phyloP scores from a whole-genome alignment of 1,140 invertebrate species.

The Contarinia nasturtii region DNA sequence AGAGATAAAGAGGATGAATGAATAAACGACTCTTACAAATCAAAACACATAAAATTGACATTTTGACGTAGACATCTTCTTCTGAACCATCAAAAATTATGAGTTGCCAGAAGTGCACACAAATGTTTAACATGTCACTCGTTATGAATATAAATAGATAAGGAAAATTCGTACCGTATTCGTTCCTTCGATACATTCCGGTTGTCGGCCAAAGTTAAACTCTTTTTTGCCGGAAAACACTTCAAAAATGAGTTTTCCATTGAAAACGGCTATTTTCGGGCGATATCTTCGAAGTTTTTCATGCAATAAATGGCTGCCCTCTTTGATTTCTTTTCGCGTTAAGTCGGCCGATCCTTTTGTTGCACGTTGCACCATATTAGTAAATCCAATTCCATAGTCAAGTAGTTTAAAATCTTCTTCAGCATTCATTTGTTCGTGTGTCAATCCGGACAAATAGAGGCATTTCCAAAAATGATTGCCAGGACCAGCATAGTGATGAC shows the following conservation, averaged over 20 bases:
- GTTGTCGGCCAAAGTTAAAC: slow-evolving; percentile 89
- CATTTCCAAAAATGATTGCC: slow-evolving; percentile 99
- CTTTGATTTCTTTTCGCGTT: slow-evolving; percentile 90
- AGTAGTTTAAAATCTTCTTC: slow-evolving; percentile 88
- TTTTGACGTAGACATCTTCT: too few relatives aligned
- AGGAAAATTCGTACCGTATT: too few relatives aligned
- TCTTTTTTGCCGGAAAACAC: slow-evolving; percentile 95
- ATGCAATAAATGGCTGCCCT: slow-evolving; percentile 75
- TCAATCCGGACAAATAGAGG: slow-evolving; percentile 80
- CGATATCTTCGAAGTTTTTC: slow-evolving; percentile 84
- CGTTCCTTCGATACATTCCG: slow-evolving; percentile 78
- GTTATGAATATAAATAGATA: too few relatives aligned
- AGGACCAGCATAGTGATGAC: slow-evolving; percentile 94
- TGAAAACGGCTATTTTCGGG: slow-evolving; percentile 95
- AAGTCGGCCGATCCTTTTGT: slow-evolving; percentile 92
- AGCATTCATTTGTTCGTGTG: slow-evolving; percentile 84
- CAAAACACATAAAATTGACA: too few relatives aligned
- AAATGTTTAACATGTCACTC: too few relatives aligned
- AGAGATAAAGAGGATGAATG: neutral
- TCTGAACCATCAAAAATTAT: too few relatives aligned
- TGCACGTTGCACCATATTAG: slow-evolving; percentile 87
- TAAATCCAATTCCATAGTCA: slow-evolving; percentile 91
- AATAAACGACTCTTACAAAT: neutral
- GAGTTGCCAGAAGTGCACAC: too few relatives aligned
- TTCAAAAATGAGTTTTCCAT: slow-evolving; percentile 95